Conservation (phyloP, 2,888 invertebrate species). For the Hesperia comma region DNA sequence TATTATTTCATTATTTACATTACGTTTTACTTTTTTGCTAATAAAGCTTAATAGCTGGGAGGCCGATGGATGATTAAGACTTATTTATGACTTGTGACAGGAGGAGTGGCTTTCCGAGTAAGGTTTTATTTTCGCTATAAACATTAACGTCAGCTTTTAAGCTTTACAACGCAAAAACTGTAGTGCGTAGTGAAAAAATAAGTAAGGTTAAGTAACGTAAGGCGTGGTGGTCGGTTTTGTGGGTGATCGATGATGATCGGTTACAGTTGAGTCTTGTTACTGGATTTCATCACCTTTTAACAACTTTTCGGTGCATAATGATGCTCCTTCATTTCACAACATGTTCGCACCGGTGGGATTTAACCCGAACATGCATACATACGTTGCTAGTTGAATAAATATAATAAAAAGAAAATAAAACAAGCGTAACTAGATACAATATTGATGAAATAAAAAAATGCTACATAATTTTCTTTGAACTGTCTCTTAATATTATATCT, state of each 20-base stretch:
- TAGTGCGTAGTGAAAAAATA: not conserved
- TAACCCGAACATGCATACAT: too few species aligned
- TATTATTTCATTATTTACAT: not conserved
- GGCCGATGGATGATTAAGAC: constrained; percentile 18
- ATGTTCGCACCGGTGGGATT: too few species aligned
- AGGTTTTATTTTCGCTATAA: constrained; percentile 25
- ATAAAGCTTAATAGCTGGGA: not conserved
- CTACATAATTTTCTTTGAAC: too few species aligned
- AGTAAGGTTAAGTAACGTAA: not conserved
- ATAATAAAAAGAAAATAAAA: too few species aligned
- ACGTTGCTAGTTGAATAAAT: too few species aligned
- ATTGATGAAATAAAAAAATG: too few species aligned
- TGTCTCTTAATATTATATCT: too few species aligned
- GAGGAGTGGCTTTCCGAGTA: constrained; percentile 2
- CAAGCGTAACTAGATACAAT: too few species aligned
- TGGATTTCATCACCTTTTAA: too few species aligned
- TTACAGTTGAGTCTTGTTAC: too few species aligned
- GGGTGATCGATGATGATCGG: not conserved
- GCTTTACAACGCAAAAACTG: constrained; percentile 6
- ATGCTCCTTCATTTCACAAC: too few species aligned
- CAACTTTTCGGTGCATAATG: too few species aligned
- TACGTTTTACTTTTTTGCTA: constrained; percentile 2
- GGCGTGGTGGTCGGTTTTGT: not conserved
- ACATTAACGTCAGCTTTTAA: constrained; percentile 18
- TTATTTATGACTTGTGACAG: constrained; percentile 27